These are phyloP conservation scores for Miltochrista miniata DNA, from an alignment of 2,888 invertebrate genomes.

Conservation along the genomic window DNA sequence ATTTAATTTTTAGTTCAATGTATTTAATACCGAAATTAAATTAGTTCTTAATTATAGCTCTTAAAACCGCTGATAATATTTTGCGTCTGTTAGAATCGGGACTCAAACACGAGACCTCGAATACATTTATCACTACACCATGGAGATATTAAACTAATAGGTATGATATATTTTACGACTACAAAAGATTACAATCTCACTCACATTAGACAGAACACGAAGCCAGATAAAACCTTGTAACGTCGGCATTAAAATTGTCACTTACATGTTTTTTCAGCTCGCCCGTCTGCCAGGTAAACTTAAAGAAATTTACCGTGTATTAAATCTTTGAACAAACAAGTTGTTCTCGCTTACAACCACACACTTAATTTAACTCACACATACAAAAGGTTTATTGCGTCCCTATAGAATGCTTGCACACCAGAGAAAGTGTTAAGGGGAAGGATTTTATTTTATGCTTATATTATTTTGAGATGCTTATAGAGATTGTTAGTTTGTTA, in stretches of 20 bases:
- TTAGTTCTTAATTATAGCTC: too few species aligned
- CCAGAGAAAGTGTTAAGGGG: slow-evolving; percentile 19
- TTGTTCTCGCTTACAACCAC: slow-evolving; percentile 79
- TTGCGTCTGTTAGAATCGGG: too few species aligned
- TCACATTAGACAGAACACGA: too few species aligned
- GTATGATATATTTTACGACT: neutral
- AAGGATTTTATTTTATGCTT: slow-evolving; percentile 3
- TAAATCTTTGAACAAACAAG: slow-evolving; percentile 83
- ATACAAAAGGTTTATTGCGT: slow-evolving; percentile 7
- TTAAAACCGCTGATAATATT: too few species aligned
- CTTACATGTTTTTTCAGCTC: slow-evolving; percentile 40
- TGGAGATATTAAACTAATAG: neutral
- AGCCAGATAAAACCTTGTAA: neutral
- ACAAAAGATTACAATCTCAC: neutral
- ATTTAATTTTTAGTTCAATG: too few species aligned
- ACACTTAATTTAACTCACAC: slow-evolving; percentile 39
- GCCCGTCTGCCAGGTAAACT: slow-evolving; percentile 65
- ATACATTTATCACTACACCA: too few species aligned
- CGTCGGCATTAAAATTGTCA: slow-evolving; percentile 28
- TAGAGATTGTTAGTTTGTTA: too few species aligned
- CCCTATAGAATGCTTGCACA: slow-evolving; percentile 15
- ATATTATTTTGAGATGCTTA: neutral
- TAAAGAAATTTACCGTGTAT: slow-evolving; percentile 81
- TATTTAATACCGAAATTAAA: too few species aligned
- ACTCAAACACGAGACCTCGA: too few species aligned